Base-by-base conservation (phyloP, 2,888 invertebrate genomes). In the Plagodis dolabraria region DNA sequence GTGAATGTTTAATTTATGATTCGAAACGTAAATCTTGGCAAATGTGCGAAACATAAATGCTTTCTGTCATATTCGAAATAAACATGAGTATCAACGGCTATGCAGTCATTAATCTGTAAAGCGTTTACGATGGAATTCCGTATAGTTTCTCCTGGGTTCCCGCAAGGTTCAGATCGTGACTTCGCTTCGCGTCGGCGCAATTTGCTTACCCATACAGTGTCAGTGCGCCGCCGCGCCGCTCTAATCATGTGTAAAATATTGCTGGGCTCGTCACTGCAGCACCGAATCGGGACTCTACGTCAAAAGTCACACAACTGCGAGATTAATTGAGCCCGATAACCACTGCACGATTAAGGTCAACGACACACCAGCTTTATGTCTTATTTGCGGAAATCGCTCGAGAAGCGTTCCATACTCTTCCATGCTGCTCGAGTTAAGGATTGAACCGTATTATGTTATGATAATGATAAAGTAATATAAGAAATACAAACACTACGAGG, bases 221-320 rank as follows among this genome's bases (percentile, higher is more conserved):
- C 82, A 1, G 40, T 78, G 82, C 76, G 80, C 74, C 74, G 82
- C 59, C 76, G 80, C 74, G 74, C 83, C 59, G 61, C 67, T 91
- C 91, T 91, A 92, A 91, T 91, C 91, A 92, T 83, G 92, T 92
- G 92, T 91, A 91, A 92, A 90, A 91, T 92, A 92, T 92, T 87
- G 82, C 89, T 77, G 78, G 80, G 72, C 82, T 81, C 86, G 86
- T 89, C 89, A 90, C 86, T 77, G 81, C 79, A 79, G 81, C 84
- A 79, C 82, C 79, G 82, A 85, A 85, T 85, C 83, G 79, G 84
- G 79, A 85, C 83, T 78, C 80, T 79, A 82, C 83, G 84, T 88
- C 89, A 88, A 85, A 86, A 85, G 81, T 81, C 84, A 77, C 79
- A 81, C 76, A 80, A 84, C 76, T 78, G 73, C 76, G 76, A 86